Conservation (phyloP, 2,888 invertebrate species). For the Balanococcus diminutus region DNA sequence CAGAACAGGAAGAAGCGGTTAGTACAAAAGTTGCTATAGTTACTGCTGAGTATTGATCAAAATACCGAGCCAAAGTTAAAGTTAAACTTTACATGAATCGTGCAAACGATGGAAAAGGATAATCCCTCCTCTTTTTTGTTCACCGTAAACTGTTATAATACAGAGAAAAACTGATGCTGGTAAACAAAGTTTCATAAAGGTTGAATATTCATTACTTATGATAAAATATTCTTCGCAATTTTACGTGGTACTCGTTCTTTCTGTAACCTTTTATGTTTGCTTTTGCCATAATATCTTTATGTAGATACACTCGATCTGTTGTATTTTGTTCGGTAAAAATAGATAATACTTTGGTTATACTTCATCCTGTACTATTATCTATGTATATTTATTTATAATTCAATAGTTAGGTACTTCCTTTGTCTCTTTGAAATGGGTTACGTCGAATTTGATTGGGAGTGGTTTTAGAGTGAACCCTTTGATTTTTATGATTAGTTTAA, state of each 20-base stretch:
- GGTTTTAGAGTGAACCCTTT: not conserved
- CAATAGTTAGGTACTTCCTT: not conserved
- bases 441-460: not conserved
- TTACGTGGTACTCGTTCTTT: not conserved
- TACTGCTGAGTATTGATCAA: constrained; percentile 52
- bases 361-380: too few species aligned
- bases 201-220: not conserved
- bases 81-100: constrained; percentile 47
- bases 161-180: constrained; percentile 21
- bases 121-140: constrained; percentile 42
- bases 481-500: too few species aligned
- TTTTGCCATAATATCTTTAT: not conserved
- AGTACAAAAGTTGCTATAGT: constrained; percentile 50
- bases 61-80: constrained; percentile 48
- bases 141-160: constrained; percentile 22
- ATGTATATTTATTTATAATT: too few species aligned
- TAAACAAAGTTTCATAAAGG: constrained; percentile 2
- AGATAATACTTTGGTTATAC: too few species aligned
- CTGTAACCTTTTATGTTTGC: not conserved
- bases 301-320: not conserved
- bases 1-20: constrained; percentile 51
- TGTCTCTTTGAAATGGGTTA: too few species aligned
- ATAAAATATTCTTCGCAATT: not conserved
- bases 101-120: constrained; percentile 8
- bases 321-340: too few species aligned